These are phyloP conservation scores for Xerus rutilus DNA, from an alignment of 2,797 vertebrate genomes.

Conservation along the genomic window DNA sequence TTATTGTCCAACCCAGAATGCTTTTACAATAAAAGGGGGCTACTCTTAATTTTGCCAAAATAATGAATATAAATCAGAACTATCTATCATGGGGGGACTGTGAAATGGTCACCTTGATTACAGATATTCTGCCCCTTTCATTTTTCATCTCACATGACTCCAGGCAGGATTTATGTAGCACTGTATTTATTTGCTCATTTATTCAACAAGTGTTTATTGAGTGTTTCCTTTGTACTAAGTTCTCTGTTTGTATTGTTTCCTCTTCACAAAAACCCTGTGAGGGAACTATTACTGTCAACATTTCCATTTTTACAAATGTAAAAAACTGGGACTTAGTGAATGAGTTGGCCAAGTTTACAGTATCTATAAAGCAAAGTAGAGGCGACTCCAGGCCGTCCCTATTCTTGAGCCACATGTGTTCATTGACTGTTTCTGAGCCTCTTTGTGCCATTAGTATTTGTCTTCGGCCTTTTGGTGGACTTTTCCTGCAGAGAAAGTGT, in stretches of 20 bases:
- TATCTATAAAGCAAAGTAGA: background rate
- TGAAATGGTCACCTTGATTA: background rate
- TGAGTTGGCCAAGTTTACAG: background rate
- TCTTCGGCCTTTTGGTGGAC: background rate
- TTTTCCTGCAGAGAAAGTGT: background rate
- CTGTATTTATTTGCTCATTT: background rate
- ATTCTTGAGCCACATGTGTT: background rate
- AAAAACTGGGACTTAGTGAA: background rate
- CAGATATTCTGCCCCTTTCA: background rate
- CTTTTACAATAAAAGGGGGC: background rate
- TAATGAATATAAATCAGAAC: background rate
- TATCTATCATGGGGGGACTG: background rate
- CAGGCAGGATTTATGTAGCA: background rate
- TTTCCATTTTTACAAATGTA: background rate
- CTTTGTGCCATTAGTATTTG: background rate
- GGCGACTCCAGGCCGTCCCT: background rate
- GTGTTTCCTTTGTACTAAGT: background rate
- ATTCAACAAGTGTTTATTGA: background rate
- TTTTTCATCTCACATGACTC: background rate
- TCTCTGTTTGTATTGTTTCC: background rate
- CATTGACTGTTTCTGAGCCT: background rate
- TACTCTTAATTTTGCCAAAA: background rate
- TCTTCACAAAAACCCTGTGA: background rate
- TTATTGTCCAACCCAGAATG: background rate
- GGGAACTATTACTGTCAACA: background rate